Evolutionary conservation across 2,888 invertebrate genomes (phyloP), one percentile per base, ranked within the genome.

Genomic region (Nebria brevicollis): DNA sequence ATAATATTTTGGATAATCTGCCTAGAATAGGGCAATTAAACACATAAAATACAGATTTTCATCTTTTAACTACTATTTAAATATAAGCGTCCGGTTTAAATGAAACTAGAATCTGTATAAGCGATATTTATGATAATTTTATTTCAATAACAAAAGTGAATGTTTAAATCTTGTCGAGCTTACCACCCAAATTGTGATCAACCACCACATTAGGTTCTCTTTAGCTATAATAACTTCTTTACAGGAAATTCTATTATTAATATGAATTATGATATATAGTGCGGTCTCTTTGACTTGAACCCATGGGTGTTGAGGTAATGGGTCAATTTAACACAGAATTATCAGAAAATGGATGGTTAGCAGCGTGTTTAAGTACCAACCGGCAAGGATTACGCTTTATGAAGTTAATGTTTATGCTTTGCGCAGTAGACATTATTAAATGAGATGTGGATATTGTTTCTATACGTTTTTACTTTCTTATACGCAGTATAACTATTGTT

Each of bases 291-390:
- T 70, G 70, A 26, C 13, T 26, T 70, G 43, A 41, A 73, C 64
- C 72, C 72, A 34, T 72, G 70, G 41, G 77, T 77, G 79, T 75
- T 42, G 70, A 79, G 75, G 74, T 79, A 79, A 79, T 79, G 75
- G 66, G 78, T 74, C 79, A 79, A 79, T 79, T 79, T 79, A 68
- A 66, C 68, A 42, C 68, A 66, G 74, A 79, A 79, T 79, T 73
- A 79, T 42, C 41, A 75, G 66, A 79, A 79, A 79, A 79, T 75
- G 74, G 79, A 42, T 68, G 66, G 66, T 73, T 79, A 79, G 73
- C 77, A 7, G 68, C 75, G 79, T 78, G 78, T 65, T 77, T 42
- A 41, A 15, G 34, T 42, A 78, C 78, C 66, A 64, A 34, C 41
- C 4, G 66, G 34, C 42, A 64, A 34, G 73, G 78, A 66, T 79